Base-by-base conservation (phyloP, 2,797 vertebrate genomes). In the Microcaecilia unicolor region DNA sequence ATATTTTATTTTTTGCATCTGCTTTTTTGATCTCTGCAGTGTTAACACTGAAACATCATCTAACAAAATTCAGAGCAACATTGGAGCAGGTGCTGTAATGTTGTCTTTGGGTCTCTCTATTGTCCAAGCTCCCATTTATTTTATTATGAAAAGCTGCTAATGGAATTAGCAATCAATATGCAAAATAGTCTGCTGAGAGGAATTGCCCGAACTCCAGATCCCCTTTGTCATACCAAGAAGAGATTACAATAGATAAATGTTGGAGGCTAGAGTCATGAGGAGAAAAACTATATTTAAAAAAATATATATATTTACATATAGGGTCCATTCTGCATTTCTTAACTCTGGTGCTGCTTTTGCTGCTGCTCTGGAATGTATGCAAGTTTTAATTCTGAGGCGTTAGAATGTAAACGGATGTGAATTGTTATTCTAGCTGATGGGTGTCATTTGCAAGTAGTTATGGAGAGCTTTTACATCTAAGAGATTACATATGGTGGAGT, bases 341-440 rank as follows among this genome's bases (percentile, higher is more conserved):
- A 70, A 50, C 48, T 69, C 26, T 67, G 74, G 70, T 81, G 71
- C 78, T 79, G 42, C 51, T 61, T 56, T 50, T 36, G 14, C 32
- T 50, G 42, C 38, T 58, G 49, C 58, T 60, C 47, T 56, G 41
- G 49, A 64, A 70, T 57, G 64, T 63, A 60, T 2, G 24, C 56
- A 51, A 49, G 51, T 62, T 62, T 10, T 25, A 70, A 8, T 69
- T 67, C 50, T 67, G 61, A 55, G 63, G 59, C 49, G 53, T 44
- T 54, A 54, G 63, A n/a, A 50, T 37, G 37, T 50, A 46, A 51
- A 55, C n/a, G n/a, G n/a, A n/a, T n/a, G n/a, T n/a, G n/a, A n/a
- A n/a, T n/a, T n/a, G n/a, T n/a, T n/a, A n/a, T n/a, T n/a, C n/a
- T n/a, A n/a, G n/a, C n/a, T n/a, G n/a, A n/a, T n/a, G n/a, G n/a